Percentiles rank a stretch among this genome's conserved stretches.
Evolutionary conservation across 1,140 invertebrate species (phyloP).

Genomic region (Trichonephila clavata): DNA sequence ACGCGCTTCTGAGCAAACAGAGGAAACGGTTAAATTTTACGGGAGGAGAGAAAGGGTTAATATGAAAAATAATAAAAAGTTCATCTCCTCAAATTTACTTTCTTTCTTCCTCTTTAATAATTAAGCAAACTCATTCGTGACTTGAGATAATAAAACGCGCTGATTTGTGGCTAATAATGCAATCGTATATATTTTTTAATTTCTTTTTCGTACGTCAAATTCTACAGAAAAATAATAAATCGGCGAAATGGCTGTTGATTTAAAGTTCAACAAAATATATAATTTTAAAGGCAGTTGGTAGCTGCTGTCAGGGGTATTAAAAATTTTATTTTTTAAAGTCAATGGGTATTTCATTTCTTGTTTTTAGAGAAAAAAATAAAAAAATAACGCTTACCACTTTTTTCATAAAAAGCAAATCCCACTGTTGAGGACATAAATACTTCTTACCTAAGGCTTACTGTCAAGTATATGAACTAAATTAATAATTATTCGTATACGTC

Average conservation of each 20-base stretch:
- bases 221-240: neutral
- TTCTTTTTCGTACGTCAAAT: constrained; percentile 11
- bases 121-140: constrained; percentile 15
- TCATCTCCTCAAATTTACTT: neutral
- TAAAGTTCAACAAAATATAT: neutral
- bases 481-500: too few species aligned
- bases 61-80: constrained; percentile 2
- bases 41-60: neutral
- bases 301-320: neutral
- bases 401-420: neutral
- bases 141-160: constrained; percentile 12
- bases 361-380: neutral
- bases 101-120: neutral
- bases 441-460: too few species aligned
- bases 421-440: too few species aligned
- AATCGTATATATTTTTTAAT: neutral
- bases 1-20: neutral
- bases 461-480: too few species aligned
- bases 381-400: neutral
- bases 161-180: constrained; percentile 31
- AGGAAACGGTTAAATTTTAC: neutral
- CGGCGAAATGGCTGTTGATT: constrained; percentile 1
- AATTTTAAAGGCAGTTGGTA: neutral
- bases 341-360: neutral
- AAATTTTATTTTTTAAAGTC: neutral